Conservation (phyloP, 2,888 invertebrate genomes). For the Euzetes globulus region DNA sequence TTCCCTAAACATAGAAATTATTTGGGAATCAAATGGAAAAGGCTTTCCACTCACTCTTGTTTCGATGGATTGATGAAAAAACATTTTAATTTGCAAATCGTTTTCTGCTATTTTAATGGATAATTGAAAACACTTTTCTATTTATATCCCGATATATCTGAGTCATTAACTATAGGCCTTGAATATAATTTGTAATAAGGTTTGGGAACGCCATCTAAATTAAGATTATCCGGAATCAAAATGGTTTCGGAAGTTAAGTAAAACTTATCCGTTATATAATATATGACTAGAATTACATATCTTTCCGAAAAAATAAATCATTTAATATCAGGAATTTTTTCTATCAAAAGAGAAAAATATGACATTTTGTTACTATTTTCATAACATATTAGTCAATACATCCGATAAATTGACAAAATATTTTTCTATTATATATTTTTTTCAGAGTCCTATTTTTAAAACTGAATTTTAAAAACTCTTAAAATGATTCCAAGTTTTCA, state of each 20-base stretch:
- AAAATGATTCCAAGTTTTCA: neutral
- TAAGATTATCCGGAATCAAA: slow-evolving; percentile 10
- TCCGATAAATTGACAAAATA: no score
- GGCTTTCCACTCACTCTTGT: no score
- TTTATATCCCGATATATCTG: neutral
- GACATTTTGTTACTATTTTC: neutral
- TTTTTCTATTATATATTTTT: no score
- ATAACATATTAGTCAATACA: neutral
- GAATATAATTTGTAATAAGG: neutral
- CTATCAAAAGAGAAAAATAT: neutral
- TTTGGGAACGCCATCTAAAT: neutral
- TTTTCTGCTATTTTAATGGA: no score
- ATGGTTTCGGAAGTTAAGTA: slow-evolving; percentile 9
- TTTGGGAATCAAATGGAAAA: no score
- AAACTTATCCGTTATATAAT: slow-evolving; percentile 28
- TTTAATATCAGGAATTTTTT: neutral
- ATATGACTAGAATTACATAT: neutral
- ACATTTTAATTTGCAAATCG: no score
- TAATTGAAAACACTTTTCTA: neutral
- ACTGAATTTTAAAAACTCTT: neutral
- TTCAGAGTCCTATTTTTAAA: no score
- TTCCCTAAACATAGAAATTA: neutral
- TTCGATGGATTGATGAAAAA: no score
- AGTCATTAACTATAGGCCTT: neutral
- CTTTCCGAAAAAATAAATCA: neutral